Base-by-base conservation (phyloP, 2,888 invertebrate species). In the Drosophila sordidapex region DNA sequence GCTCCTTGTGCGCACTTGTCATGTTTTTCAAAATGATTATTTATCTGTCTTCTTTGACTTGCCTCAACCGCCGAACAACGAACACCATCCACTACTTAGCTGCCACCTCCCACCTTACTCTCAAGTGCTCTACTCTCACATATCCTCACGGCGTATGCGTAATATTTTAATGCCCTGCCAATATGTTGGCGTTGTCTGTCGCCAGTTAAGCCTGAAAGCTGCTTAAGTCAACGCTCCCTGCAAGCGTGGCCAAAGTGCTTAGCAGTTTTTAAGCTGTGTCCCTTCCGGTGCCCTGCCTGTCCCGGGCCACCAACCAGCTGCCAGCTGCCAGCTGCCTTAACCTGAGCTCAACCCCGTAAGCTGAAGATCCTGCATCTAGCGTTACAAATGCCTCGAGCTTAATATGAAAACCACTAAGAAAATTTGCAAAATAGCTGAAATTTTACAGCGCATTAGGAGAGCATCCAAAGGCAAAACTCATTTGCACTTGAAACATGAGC, bases 381-480 rank as follows among this genome's bases (percentile, higher is more conserved):
- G 59, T 82, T 79, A 82, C 82, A 82, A 72, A 77, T 74, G 67
- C 79, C 70, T 76, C 52, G 67, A 75, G 86, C 79, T 90, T 85
- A 81, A 83, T 83, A 85, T 83, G 74, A 75, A 87, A 87, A 90
- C 80, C 87, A 83, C 87, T 90, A 89, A 88, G 84, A 78, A 89
- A 87, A 83, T 88, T 90, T 89, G 78, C 76, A 62, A 82, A 86
- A 88, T 78, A 79, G 79, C 78, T 89, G 75, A 78, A 80, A 80
- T 80, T 73, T 73, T 70, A 74, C 68, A 72, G 53, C 62, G 74
- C 70, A 78, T 72, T 76, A 71, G 74, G 53, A 59, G 36, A 58
- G 67, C 46, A 71, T 61, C 62, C 61, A 51, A 58, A 49, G 61
- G 65, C 62, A 56, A 73, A 85, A 84, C 77, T 79, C 81, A 87